Evolutionary conservation across 2,113 vertebrate species (phyloP).

Genomic region (Myotis davidii): DNA sequence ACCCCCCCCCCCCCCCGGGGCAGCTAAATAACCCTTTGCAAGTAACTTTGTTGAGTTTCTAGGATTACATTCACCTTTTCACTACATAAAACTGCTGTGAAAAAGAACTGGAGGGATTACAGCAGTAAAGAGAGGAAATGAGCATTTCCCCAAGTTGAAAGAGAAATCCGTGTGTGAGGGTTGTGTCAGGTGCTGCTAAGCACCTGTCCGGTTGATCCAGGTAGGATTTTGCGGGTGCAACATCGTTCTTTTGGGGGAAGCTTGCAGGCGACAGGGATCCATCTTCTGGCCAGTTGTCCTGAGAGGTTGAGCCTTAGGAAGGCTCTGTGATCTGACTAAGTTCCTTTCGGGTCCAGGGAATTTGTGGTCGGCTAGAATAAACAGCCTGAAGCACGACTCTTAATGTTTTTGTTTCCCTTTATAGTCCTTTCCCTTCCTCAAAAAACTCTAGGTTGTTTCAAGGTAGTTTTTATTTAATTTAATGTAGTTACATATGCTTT

Average conservation of each 20-base stretch:
- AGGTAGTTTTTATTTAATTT: slow-evolving; percentile 33
- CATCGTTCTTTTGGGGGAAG: slow-evolving; percentile 78
- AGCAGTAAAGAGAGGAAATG: neutral
- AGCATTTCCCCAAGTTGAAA: slow-evolving; percentile 39
- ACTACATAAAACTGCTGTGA: neutral
- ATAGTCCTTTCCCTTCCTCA: slow-evolving; percentile 29
- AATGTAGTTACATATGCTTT: neutral
- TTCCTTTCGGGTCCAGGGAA: slow-evolving; percentile 26
- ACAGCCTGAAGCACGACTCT: slow-evolving; percentile 3
- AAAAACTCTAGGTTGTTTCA: neutral
- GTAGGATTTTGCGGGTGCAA: slow-evolving; percentile 66
- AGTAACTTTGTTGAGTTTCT: neutral
- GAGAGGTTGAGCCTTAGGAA: slow-evolving; percentile 61
- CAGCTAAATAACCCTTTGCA: neutral
- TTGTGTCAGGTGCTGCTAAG: slow-evolving; percentile 69
- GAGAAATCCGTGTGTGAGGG: slow-evolving; percentile 74
- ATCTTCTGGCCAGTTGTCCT: slow-evolving; percentile 71
- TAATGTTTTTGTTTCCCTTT: slow-evolving; percentile 60
- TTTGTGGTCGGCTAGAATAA: neutral
- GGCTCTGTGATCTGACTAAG: slow-evolving; percentile 30
- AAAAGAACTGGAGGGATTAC: neutral
- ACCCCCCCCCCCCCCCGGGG: neutral
- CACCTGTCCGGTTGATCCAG: slow-evolving; percentile 58
- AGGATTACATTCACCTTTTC: neutral
- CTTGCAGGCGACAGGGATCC: slow-evolving; percentile 57